A percentile compares a stretch with the other conserved stretches of the same genome.
These are phyloP conservation scores for Cheilosia vernalis DNA, from an alignment of 2,888 invertebrate genomes.

Conservation along the genomic window DNA sequence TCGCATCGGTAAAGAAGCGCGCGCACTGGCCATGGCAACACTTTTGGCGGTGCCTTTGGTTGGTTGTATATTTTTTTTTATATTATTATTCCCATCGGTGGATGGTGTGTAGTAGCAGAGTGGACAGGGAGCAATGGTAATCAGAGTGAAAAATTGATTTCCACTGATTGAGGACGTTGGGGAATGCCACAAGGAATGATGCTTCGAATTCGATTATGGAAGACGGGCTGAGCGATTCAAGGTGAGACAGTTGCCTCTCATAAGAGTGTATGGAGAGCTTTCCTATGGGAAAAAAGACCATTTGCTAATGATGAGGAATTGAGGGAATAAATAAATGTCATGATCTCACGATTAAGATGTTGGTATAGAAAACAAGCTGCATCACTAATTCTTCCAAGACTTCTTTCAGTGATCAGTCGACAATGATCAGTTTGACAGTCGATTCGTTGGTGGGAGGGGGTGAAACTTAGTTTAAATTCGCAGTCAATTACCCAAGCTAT, in stretches of 20 bases:
- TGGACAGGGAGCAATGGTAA: conserved; percentile 59
- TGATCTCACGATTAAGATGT: conserved; percentile 3
- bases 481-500: no score
- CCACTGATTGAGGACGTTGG: conserved; percentile 49
- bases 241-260: conserved; percentile 16
- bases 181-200: conserved; percentile 59
- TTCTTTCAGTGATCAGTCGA: no score
- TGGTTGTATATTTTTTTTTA: background rate
- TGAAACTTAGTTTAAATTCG: no score
- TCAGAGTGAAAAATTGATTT: conserved; percentile 73
- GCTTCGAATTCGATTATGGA: conserved; percentile 61
- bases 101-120: conserved; percentile 45
- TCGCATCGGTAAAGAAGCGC: conserved; percentile 30
- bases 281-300: conserved; percentile 41
- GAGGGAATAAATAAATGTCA: conserved; percentile 29
- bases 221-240: conserved; percentile 20
- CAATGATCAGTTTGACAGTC: no score
- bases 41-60: conserved; percentile 60
- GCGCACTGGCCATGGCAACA: conserved; percentile 4
- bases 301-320: conserved; percentile 13
- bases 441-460: no score
- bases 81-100: conserved; percentile 49
- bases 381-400: no score
- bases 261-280: background rate
- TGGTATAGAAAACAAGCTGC: no score